A percentile compares a stretch with the other conserved stretches of the same genome.
These are phyloP conservation scores for Ericerus pela DNA, from an alignment of 1,140 invertebrate species.

Conservation along the genomic window DNA sequence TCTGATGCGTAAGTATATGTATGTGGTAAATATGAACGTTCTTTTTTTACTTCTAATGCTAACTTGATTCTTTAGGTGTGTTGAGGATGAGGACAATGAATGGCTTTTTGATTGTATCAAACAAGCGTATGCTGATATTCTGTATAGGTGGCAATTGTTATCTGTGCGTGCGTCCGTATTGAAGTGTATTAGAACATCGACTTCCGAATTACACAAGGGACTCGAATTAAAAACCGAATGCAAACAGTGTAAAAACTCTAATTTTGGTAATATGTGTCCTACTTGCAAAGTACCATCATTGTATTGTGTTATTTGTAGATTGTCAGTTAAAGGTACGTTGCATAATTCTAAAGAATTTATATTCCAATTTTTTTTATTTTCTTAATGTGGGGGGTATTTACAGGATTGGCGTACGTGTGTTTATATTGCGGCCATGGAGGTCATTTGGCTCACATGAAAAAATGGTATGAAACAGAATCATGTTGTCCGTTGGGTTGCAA, in stretches of 20 bases:
- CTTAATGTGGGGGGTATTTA: too few species aligned
- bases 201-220: background rate
- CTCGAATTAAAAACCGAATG: background rate
- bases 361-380: background rate
- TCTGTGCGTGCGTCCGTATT: background rate
- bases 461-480: background rate
- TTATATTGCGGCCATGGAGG: background rate
- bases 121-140: background rate
- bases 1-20: too few species aligned
- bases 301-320: background rate
- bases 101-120: background rate
- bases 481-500: background rate
- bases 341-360: background rate
- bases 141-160: background rate
- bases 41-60: too few species aligned
- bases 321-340: background rate
- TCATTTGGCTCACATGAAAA: slow-evolving; percentile 1
- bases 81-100: background rate
- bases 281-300: background rate
- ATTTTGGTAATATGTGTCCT: background rate
- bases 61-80: too few species aligned
- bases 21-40: too few species aligned
- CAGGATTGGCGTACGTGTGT: background rate
- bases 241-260: background rate
- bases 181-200: background rate